Conservation (phyloP, 2,797 vertebrate species). For the Lindbergichthys nudifrons region DNA sequence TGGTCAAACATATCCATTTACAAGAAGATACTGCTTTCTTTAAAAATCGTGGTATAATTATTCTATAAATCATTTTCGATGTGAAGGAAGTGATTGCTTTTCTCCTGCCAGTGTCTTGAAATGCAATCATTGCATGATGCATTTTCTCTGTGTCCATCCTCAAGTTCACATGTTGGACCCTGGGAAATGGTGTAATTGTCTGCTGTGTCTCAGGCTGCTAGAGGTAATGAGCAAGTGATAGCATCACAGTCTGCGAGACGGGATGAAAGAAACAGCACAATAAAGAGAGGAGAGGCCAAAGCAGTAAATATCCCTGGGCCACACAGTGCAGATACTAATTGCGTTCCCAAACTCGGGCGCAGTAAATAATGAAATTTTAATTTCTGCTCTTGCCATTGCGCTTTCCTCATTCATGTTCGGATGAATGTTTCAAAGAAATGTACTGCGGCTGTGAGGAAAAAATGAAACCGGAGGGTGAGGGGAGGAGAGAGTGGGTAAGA, state of each 20-base stretch:
- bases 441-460: conserved; percentile 80
- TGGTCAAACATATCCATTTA: background rate
- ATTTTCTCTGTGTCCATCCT: conserved; percentile 85
- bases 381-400: conserved; percentile 88
- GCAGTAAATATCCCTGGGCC: conserved; percentile 87
- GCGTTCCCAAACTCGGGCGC: conserved; percentile 87
- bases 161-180: conserved; percentile 90
- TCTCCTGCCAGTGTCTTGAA: conserved; percentile 54
- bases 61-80: conserved; percentile 90
- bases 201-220: conserved; percentile 87
- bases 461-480: conserved; percentile 52
- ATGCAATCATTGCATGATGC: conserved; percentile 74
- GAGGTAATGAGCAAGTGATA: conserved; percentile 87
- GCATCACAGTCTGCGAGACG: conserved; percentile 84
- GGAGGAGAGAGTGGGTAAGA: background rate
- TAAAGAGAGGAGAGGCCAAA: conserved; percentile 78
- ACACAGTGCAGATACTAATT: conserved; percentile 95
- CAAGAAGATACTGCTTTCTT: background rate
- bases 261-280: conserved; percentile 86
- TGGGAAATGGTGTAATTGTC: conserved; percentile 90
- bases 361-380: conserved; percentile 99
- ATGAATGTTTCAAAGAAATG: conserved; percentile 91
- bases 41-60: conserved; percentile 76
- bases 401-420: conserved; percentile 84
- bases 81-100: conserved; percentile 90